Evolutionary conservation across 2,888 invertebrate species (phyloP), one percentile per base, ranked within the genome.

Genomic region (Calameuta pallipes): DNA sequence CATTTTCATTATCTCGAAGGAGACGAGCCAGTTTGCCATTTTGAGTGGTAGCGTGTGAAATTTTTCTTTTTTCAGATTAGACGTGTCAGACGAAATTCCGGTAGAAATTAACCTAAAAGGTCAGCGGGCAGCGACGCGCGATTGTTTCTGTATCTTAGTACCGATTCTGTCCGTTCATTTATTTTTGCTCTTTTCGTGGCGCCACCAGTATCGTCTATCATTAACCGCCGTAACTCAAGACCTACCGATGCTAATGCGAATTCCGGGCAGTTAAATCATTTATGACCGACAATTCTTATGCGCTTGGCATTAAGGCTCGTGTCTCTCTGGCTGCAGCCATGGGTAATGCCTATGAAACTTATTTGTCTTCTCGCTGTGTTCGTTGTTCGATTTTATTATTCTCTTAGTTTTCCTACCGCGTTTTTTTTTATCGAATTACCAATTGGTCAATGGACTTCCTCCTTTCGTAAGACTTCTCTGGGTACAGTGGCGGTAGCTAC

Each of bases 1-100:
- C 87, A 88, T 89, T 91, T 91, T 91, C 89, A 91, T 91, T 90
- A 91, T 90, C 89, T 87, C 88, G 86, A 82, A 83, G 84, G 83
- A 83, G 79, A 79, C 76, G 80, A 77, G 73, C 73, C 77, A 78
- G 70, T 73, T 77, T 13, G 37, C 30, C 74, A 33, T 31, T 74
- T 56, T 56, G 56, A 56, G 15, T 23, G 23, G 56, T 41, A 2
- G 23, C 23, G 23, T 9, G 56, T 1, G 15, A 23, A 56, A 23
- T 0, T 6, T 1, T 41, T 56, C 12, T 37, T 23, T 23, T 23
- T 56, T 1, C 9, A 56, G 1, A 2, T 23, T 56, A 1, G 2
- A 56, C 23, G 23, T 9, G 56, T 56, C 9, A 0, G 1, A 56
- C 9, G 23, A 23, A 23, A 23, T 9, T 23, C 9, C 56, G 2